phyloP scores from a whole-genome alignment of 2,113 vertebrate genomes.

The Chaetodon trifascialis region DNA sequence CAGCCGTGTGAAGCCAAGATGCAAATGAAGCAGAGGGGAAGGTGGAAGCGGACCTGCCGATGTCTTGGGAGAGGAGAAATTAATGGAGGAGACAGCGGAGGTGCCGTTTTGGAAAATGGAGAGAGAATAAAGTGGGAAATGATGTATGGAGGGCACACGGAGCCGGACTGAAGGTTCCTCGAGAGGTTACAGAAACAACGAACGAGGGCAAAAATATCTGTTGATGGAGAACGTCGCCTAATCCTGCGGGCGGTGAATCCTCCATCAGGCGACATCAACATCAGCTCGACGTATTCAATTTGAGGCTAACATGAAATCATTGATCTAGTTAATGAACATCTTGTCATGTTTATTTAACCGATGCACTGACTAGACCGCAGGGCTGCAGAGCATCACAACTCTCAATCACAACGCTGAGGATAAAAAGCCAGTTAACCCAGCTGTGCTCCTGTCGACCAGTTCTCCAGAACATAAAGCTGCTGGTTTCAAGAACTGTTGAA shows the following conservation, averaged over 20 bases:
- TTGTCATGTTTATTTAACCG: slow-evolving; percentile 40
- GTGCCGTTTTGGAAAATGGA: slow-evolving; percentile 39
- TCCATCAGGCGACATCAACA: slow-evolving; percentile 31
- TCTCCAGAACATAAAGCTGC: not conserved
- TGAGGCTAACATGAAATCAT: slow-evolving; percentile 26
- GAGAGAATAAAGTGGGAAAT: slow-evolving; percentile 58
- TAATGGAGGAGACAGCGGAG: slow-evolving; percentile 59
- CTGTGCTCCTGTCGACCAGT: not conserved
- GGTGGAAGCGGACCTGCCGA: slow-evolving; percentile 55
- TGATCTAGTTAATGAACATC: slow-evolving; percentile 54
- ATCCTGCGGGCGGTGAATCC: slow-evolving; percentile 15
- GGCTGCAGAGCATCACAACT: not conserved
- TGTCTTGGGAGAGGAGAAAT: slow-evolving; percentile 64
- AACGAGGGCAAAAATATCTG: not conserved
- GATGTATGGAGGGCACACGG: slow-evolving; percentile 27
- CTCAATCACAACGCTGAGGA: not conserved
- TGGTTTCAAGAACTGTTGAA: no score
- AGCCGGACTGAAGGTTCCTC: not conserved
- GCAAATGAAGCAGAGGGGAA: slow-evolving; percentile 72
- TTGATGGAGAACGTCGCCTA: slow-evolving; percentile 15
- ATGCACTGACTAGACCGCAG: not conserved
- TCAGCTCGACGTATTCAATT: slow-evolving; percentile 18
- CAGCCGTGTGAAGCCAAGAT: slow-evolving; percentile 69
- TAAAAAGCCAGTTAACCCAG: not conserved
- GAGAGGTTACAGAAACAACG: slow-evolving; percentile 26